Evolutionary conservation across 2,113 vertebrate species (phyloP), one percentile per base, ranked within the genome.

Genomic region (Morone saxatilis): DNA sequence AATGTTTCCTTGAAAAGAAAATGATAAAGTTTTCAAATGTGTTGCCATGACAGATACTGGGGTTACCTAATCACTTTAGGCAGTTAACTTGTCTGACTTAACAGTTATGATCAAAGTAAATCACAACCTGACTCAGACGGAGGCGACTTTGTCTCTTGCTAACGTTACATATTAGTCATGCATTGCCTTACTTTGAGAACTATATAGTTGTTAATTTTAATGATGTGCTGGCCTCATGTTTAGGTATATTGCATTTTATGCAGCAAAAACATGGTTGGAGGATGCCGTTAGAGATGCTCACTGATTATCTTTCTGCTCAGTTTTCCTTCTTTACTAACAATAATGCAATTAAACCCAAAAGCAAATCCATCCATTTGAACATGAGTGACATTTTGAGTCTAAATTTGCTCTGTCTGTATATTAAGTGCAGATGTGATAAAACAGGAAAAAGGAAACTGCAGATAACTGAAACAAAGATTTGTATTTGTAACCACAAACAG

Each of bases 401-500:
- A 51, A 54, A 25, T 8, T 31, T 48, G 1, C 16, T 53, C 10
- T 48, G 13, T 60, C 5, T 59, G 38, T 31, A 16, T 54, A 40
- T 11, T 16, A 20, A 45, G 22, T 38, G 16, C 11, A 6, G 13
- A 40, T n/a, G 10, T 72, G 43, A 31, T 10, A 43, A 45, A 80
- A 56, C 13, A 54, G 13, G 20, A 20, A 57, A 71, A 68, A 40
- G 54, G 54, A 68, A 80, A 79, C 25, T n/a, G 19, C 2, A 56
- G 2, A 14, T 5, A 36, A 66, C n/a, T 68, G 36, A 51, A 43
- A 71, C 56, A 74, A 63, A 66, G 13, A 41, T 40, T 67, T 86
- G 66, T 73, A 80, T 80, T 79, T 75, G 12, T 47, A 48, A 59
- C 47, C 45, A 63, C 11, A 73, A 68, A 40, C 62, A 14, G n/a